Evolutionary conservation across 2,113 vertebrate species (phyloP), one percentile per base, ranked within the genome.

Genomic region (Tor tambroides): DNA sequence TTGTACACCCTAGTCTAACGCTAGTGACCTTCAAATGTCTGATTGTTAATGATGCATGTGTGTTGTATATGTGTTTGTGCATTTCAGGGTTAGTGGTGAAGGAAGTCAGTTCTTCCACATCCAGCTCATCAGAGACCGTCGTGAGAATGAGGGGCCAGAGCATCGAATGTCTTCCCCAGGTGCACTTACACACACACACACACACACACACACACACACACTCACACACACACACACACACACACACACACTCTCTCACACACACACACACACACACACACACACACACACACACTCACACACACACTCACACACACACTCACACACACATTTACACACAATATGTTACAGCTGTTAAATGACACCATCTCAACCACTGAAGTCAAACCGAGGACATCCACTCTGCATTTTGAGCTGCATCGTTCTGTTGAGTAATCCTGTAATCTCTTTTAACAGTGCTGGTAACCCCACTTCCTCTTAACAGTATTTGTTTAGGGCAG

Each of bases 121-220:
- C 98, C 86, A 99, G 98, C 94, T 99, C 98, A 63, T 99, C 98
- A 0, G 98, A 99, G 94, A 99, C 98, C 0, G 97, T 99, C 17
- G 97, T 99, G 77, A 98, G 97, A 93, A 96, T 99, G 91, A 96
- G 96, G 72, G 98, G 98, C 79, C 98, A 99, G 92, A 99, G 98
- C 92, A 98, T 97, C 0, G 98, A 99, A 94, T 99, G 97, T 41
- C 96, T 99, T 82, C 97, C 98, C 6, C 98, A 99, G 97, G 98
- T 99, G 92, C 69, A 72, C n/a, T 32, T 41, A 49, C 5, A 49
- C 21, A 56, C 56, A 71, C 30, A n/a, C 61, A 72, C 76, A 46
- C 14, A 10, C 30, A 46, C 32, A 69, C n/a, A 76, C 41, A 75
- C n/a, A n/a, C n/a, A n/a, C n/a, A n/a, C 61, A 72, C 76, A 46